Conservation (phyloP, 2,797 vertebrate genomes). For the Danio aesculapii region DNA sequence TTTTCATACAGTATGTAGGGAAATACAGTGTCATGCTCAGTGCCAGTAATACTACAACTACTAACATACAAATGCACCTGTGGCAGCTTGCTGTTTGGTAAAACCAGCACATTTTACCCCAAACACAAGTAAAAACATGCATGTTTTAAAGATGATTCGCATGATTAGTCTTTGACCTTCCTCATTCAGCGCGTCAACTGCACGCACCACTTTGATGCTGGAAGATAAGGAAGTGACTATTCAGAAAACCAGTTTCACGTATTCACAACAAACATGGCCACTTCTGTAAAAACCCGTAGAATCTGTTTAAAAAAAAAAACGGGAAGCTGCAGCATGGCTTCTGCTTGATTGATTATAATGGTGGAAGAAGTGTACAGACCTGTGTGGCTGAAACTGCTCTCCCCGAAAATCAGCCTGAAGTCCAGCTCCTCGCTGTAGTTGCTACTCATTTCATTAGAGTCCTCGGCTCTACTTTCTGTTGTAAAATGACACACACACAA, state of each 20-base stretch:
- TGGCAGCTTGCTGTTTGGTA: not conserved
- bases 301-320: not conserved
- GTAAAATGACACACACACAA: not conserved
- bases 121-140: not conserved
- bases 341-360: not conserved
- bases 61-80: too few relatives aligned
- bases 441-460: slow-evolving; percentile 85
- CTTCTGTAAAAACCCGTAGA: not conserved
- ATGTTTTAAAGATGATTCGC: slow-evolving; percentile 3
- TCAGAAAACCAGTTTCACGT: not conserved
- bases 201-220: slow-evolving; percentile 1
- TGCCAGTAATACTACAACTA: too few relatives aligned
- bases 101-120: not conserved
- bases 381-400: slow-evolving; percentile 80
- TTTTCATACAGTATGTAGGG: too few relatives aligned
- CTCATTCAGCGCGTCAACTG: not conserved
- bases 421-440: slow-evolving; percentile 91
- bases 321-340: not conserved
- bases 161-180: slow-evolving; percentile 25
- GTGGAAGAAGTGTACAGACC: slow-evolving; percentile 69
- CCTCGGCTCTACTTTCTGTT: not conserved
- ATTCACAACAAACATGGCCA: slow-evolving; percentile 18
- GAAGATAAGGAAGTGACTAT: slow-evolving; percentile 32
- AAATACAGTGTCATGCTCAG: too few relatives aligned
- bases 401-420: slow-evolving; percentile 92